These are phyloP conservation scores for Leptopilina drosophilae DNA, from an alignment of 2,888 invertebrate genomes.

Conservation along the genomic window DNA sequence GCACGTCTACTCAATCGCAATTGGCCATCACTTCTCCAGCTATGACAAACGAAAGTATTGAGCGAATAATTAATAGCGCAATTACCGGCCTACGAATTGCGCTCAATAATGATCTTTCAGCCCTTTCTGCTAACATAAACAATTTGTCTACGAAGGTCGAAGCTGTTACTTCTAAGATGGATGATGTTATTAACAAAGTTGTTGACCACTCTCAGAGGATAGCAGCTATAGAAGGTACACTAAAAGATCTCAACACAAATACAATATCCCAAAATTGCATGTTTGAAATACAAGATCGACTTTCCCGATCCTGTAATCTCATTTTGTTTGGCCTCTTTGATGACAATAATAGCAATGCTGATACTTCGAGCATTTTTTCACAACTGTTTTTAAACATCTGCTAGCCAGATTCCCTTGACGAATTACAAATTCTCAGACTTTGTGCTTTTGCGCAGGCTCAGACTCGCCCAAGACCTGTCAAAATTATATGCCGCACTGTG, in stretches of 20 bases:
- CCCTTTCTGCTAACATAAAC: neutral
- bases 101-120: neutral
- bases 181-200: too few relatives aligned
- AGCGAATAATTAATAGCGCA: neutral
- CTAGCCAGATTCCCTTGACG: neutral
- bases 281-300: neutral
- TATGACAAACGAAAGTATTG: neutral
- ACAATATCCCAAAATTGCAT: neutral
- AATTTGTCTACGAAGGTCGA: neutral
- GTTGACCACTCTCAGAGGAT: neutral
- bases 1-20: neutral
- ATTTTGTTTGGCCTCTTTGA: neutral
- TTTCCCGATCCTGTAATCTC: neutral
- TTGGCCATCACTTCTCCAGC: neutral
- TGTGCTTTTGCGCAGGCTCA: neutral
- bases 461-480: neutral
- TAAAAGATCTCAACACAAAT: neutral
- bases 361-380: too few relatives aligned
- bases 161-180: neutral
- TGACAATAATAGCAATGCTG: neutral
- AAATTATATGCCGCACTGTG: neutral
- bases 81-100: neutral
- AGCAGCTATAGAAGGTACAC: neutral
- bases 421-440: neutral
- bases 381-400: neutral